Base-by-base conservation (phyloP, 2,113 vertebrate species). In the Anguilla rostrata region DNA sequence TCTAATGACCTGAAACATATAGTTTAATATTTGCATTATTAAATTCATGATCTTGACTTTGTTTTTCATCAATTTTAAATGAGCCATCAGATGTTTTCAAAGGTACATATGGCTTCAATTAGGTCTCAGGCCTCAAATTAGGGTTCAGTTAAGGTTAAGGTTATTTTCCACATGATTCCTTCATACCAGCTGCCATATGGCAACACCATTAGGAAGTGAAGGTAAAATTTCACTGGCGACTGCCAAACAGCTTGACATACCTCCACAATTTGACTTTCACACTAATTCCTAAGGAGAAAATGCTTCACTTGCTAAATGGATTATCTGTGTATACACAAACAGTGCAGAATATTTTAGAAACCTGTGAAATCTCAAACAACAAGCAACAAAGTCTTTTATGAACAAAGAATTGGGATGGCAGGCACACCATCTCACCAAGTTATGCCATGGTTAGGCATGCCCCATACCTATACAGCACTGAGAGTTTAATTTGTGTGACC, bases 171-270 rank as follows among this genome's bases (percentile, higher is more conserved):
- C 63, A 71, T 5, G 26, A 71, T 26, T 71, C n/a, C 71, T 34
- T 75, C 71, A 29, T 26, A 75, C 71, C 71, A 75, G 26, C 71
- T 75, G n/a, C n/a, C 26, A 75, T 75, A 75, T 75, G 71, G 80
- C 9, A 22, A 26, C n/a, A 75, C 2, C 71, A n/a, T 34, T 75
- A 34, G 26, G n/a, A 29, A 29, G n/a, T 2, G 8, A 75, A n/a
- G 11, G 11, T 53, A 75, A 75, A n/a, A 29, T 34, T 34, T n/a
- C n/a, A 75, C 71, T 29, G n/a, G n/a, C 71, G 12, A 34, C n/a
- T 75, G n/a, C n/a, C 26, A 29, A 34, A 29, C 71, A 34, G 71
- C 71, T 29, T 75, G 71, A 34, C 71, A 34, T 34, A 75, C 5
- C 71, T 75, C 1, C 26, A n/a, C 22, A 71, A 22, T 6, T 71